Percentiles rank a stretch among this genome's conserved stretches.
phyloP scores from a whole-genome alignment of 1,140 invertebrate species.

The Aradophagus sp. region DNA sequence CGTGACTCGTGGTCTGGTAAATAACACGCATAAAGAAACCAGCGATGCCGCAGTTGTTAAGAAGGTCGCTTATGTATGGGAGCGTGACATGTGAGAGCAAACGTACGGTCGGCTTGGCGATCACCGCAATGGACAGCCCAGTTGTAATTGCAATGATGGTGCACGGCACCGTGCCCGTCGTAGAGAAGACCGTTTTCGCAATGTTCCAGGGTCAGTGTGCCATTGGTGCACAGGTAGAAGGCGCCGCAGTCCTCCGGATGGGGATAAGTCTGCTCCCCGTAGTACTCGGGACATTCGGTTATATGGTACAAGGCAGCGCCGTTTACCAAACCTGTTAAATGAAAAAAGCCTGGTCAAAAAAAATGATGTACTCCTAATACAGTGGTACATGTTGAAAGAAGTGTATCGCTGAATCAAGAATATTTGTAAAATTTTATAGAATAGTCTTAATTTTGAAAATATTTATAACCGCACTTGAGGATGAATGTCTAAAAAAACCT shows the following conservation, averaged over 20 bases:
- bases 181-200: conserved; percentile 95
- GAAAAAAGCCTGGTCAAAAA: too few species aligned
- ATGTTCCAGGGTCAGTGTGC: conserved; percentile 89
- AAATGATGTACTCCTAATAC: too few species aligned
- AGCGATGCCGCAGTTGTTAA: conserved; percentile 41
- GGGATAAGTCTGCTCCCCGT: conserved; percentile 85
- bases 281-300: conserved; percentile 80
- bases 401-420: too few species aligned
- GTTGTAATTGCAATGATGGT: conserved; percentile 95
- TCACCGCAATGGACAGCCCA: conserved; percentile 93
- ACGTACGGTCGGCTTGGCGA: conserved; percentile 87
- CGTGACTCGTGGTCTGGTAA: conserved; percentile 23
- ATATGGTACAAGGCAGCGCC: conserved; percentile 43
- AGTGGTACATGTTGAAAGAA: too few species aligned
- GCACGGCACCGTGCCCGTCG: conserved; percentile 89
- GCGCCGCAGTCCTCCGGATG: conserved; percentile 89
- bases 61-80: conserved; percentile 36
- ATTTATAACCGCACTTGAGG: too few species aligned
- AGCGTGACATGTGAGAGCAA: conserved; percentile 31
- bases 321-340: conserved; percentile 18
- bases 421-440: too few species aligned
- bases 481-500: too few species aligned
- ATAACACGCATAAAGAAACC: conserved; percentile 9
- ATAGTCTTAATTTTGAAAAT: too few species aligned
- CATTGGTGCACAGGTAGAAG: conserved; percentile 93